phyloP scores from a whole-genome alignment of 2,888 invertebrate species.

The Onchidella celtica region DNA sequence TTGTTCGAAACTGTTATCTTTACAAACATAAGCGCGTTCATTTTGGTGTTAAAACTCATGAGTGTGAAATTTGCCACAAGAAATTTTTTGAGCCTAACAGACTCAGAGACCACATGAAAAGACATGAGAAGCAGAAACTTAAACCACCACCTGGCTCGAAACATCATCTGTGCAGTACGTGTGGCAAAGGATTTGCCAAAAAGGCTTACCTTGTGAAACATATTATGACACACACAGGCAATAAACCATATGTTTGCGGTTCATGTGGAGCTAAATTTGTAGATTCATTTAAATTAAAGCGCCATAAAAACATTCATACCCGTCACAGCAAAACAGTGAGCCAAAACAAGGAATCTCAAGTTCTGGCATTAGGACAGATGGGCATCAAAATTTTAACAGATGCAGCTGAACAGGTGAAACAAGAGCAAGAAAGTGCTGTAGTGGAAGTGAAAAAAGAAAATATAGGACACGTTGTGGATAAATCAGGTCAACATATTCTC shows the following conservation, averaged over 20 bases:
- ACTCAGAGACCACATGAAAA: constrained; percentile 6
- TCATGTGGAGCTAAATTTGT: background rate
- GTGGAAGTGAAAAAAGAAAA: background rate
- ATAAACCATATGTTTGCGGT: constrained; percentile 5
- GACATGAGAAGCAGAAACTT: background rate
- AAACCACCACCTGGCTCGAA: background rate
- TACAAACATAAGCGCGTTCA: background rate
- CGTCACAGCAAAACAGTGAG: background rate
- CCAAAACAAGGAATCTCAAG: no score
- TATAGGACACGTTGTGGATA: background rate
- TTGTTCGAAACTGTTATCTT: background rate
- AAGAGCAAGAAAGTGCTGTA: background rate
- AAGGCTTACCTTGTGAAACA: background rate
- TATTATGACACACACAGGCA: constrained; percentile 10
- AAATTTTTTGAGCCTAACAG: background rate
- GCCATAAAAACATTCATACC: background rate
- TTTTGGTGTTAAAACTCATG: background rate
- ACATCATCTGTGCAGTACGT: background rate
- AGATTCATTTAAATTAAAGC: background rate
- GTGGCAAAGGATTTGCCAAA: constrained; percentile 1
- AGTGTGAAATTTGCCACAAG: background rate
- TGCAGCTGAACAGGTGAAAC: background rate
- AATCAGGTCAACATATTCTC: background rate
- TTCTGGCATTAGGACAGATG: background rate
- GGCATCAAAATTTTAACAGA: background rate